Base-by-base conservation (phyloP, 2,888 invertebrate genomes). In the Drosophila rubida region DNA sequence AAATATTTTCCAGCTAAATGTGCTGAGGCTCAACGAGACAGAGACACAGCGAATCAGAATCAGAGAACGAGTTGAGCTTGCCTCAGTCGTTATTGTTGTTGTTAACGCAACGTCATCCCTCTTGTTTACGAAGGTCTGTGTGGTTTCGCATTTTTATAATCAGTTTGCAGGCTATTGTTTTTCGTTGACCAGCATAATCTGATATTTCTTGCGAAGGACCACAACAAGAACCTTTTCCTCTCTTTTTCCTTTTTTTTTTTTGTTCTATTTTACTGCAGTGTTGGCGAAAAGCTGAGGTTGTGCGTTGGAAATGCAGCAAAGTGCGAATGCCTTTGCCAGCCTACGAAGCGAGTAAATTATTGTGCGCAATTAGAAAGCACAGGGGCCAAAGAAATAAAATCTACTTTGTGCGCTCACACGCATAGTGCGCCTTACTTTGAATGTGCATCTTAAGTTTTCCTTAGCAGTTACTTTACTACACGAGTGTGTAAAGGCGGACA, bases 81-180 rank as follows among this genome's bases (percentile, higher is more conserved):
- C 30, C n/a, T 32, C 32, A 37, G 25, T 37, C 7, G 2, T 50
- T 51, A 14, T 30, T 14, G 6, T 42, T 44, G 27, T 27, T 27
- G 51, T 27, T 19, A 9, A 23, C 27, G 25, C 48, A 48, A 49
- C 35, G 32, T 50, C 44, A 46, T 55, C 23, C 19, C 49, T 55
- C 35, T 68, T 68, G 30, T 72, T 48, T 48, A 32, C 41, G 22
- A 11, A 9, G 32, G 22, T n/a, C 49, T 57, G 46, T 57, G 46
- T 6, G 74, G 59, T 48, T 49, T 68, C 39, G 19, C 53, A 51
- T 42, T 41, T 58, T 53, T 35, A 37, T 50, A 51, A 60, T 58
- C 57, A 55, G 49, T 41, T 58, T 51, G 23, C 23, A 13, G 2
- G 23, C 41, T 50, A 53, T 64, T 74, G 65, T 63, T 78, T 72